phyloP scores from a whole-genome alignment of 2,888 invertebrate species.

The Falcaria lacertinaria region DNA sequence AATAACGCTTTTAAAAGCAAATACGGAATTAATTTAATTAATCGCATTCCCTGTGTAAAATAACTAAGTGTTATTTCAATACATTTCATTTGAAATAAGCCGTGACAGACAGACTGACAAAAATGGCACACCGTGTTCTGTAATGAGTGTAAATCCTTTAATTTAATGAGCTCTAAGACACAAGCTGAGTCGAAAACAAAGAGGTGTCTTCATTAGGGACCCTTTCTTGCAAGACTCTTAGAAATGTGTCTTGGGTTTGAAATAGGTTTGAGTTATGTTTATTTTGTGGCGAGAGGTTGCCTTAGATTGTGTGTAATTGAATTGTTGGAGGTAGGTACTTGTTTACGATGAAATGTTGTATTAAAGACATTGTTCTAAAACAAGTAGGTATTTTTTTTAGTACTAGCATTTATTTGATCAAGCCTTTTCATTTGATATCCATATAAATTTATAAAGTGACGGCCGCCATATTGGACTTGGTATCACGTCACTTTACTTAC shows the following conservation, averaged over 20 bases:
- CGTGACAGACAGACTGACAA: constrained; percentile 26
- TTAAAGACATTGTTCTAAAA: too few species aligned
- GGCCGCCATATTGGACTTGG: too few species aligned
- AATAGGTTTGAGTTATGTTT: background rate
- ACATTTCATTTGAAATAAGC: constrained; percentile 8
- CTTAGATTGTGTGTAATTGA: background rate
- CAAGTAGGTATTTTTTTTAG: too few species aligned
- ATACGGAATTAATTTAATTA: background rate
- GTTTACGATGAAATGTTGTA: too few species aligned
- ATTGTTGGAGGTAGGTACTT: too few species aligned
- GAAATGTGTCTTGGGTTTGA: background rate
- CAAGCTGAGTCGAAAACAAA: constrained; percentile 63
- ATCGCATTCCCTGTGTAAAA: background rate
- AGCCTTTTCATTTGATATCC: too few species aligned
- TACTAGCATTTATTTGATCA: too few species aligned
- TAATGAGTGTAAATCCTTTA: constrained; percentile 63
- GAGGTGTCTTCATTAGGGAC: constrained; percentile 55
- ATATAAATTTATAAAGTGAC: too few species aligned
- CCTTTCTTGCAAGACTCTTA: constrained; percentile 14
- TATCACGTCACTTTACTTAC: too few species aligned
- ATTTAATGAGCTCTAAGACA: constrained; percentile 74
- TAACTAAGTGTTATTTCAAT: constrained; percentile 3
- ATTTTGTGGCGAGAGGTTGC: background rate
- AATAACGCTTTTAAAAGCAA: background rate
- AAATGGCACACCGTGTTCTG: constrained; percentile 25